Evolutionary conservation across 1,140 invertebrate genomes (phyloP), one percentile per base, ranked within the genome.

Genomic region (Leptoteleia sp.): DNA sequence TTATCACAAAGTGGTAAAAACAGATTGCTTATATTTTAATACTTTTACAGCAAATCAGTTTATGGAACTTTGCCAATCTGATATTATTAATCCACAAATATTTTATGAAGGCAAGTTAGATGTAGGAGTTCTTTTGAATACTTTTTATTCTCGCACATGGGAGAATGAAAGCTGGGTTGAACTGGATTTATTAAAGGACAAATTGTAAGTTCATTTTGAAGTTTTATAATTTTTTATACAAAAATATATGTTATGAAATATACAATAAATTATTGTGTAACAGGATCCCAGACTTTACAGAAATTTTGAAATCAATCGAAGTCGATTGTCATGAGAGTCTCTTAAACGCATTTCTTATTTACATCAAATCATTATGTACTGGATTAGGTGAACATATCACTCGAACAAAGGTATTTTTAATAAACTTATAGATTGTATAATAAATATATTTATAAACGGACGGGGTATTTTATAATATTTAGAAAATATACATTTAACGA

Each of bases 171-270:
- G 82, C 8, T 93, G 91, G 91, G 82, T 87, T 1, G 89, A 92
- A 83, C 77, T 92, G 17, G 88, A 91, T 1, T 93, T 92, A 92
- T 78, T 92, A 3, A 82, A 87, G 12, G 86, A 91, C 62, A 89
- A 86, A 80, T 84, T 92, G 91, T 92, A 85, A 87, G 88, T 85
- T 83, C 86, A 35, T 75, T 65, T n/a, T n/a, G n/a, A n/a, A 40
- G 11, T 42, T 40, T 38, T 85, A 91, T 67, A 67, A 90, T 19
- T 84, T 87, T 85, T 88, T 22, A 31, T 70, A n/a, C 12, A 82
- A 64, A 50, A 33, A 16, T 31, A 31, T 48, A 17, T 40, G 0
- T 15, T 7, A 29, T 29, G 27, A 3, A 25, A 25, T 7, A 29
- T 8, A 7, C 7, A 29, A 29, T 4, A 7, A 4, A 29, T 8